A percentile compares a stretch with the other conserved stretches of the same genome.
These are phyloP conservation scores for Lagria hirta DNA, from an alignment of 2,888 invertebrate genomes.

Conservation along the genomic window DNA sequence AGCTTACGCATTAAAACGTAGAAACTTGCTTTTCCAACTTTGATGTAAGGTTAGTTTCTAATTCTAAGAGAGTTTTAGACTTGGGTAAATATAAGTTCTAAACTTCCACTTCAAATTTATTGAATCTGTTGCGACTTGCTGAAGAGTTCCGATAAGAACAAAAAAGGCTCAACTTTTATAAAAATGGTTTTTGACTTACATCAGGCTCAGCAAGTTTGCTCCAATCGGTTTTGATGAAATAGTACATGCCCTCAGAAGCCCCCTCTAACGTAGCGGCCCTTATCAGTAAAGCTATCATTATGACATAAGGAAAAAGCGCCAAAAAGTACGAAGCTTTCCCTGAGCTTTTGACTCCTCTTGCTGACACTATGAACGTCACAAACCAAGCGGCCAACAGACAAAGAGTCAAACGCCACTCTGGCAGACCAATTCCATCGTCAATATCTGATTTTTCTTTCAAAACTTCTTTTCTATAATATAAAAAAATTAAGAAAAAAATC, in stretches of 20 bases:
- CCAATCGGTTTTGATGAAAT: constrained; percentile 81
- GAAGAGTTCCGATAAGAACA: no score
- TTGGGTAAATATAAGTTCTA: no score
- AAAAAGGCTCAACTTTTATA: no score
- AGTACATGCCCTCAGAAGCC: constrained; percentile 73
- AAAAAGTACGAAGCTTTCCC: constrained; percentile 86
- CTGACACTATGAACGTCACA: constrained; percentile 67
- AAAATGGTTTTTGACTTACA: constrained; percentile 56
- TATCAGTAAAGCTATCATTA: constrained; percentile 74
- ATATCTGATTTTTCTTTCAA: constrained; percentile 38
- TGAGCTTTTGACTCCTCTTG: constrained; percentile 74
- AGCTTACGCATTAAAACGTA: no score
- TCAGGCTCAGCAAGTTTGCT: constrained; percentile 61
- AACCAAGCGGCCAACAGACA: constrained; percentile 70
- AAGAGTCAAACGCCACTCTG: constrained; percentile 69
- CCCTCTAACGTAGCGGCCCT: constrained; percentile 68
- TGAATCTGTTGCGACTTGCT: no score
- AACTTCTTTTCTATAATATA: constrained; percentile 22
- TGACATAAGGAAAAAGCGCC: constrained; percentile 82
- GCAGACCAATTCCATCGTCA: constrained; percentile 56
- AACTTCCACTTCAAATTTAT: no score
- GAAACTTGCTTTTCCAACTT: no score
- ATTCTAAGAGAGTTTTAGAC: no score
- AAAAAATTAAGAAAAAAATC: background rate
- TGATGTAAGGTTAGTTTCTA: no score